Conservation (phyloP, 2,888 invertebrate species). For the Coenonympha arcania region DNA sequence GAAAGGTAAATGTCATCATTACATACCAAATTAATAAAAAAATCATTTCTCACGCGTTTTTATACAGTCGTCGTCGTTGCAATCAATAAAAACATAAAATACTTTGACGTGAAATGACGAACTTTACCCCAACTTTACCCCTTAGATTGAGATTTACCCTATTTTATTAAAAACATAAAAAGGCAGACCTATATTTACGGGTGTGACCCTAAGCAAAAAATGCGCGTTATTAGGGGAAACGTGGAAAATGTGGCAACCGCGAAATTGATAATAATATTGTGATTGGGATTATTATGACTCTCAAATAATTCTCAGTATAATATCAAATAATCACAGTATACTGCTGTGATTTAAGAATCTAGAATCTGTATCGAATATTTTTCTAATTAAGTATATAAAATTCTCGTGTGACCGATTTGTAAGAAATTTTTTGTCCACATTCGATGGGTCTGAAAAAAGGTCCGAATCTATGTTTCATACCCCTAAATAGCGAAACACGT, state of each 20-base stretch:
- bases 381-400: no score
- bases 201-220: slow-evolving; percentile 4
- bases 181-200: slow-evolving; percentile 29
- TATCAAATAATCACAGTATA: no score
- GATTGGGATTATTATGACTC: no score
- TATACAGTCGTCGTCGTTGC: slow-evolving; percentile 25
- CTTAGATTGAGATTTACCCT: slow-evolving; percentile 33
- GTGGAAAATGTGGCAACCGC: slow-evolving; percentile 46
- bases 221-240: slow-evolving; percentile 34
- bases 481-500: no score
- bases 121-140: slow-evolving; percentile 49
- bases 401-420: no score
- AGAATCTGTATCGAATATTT: no score
- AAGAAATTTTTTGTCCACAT: no score
- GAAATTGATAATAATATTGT: slow-evolving; percentile 46
- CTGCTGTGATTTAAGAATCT: no score
- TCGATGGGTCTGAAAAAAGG: no score
- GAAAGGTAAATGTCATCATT: slow-evolving; percentile 62
- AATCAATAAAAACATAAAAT: slow-evolving; percentile 64
- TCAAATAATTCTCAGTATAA: no score
- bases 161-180: slow-evolving; percentile 46
- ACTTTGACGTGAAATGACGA: slow-evolving; percentile 67
- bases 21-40: slow-evolving; percentile 28
- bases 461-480: no score
- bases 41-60: slow-evolving; percentile 54